phyloP scores from a whole-genome alignment of 2,888 invertebrate genomes.

The Polydrusus cervinus region DNA sequence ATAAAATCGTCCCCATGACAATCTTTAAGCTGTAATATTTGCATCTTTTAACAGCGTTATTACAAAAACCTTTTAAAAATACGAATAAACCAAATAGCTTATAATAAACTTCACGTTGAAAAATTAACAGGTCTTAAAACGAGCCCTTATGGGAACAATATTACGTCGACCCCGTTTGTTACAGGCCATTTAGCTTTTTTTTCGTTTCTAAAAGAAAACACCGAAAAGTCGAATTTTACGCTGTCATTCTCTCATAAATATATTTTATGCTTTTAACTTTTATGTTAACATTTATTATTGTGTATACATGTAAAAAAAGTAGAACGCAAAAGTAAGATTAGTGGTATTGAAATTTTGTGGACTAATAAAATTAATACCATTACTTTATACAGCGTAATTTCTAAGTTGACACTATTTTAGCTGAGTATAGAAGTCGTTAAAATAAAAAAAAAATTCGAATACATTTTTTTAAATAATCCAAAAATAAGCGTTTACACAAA shows the following conservation, averaged over 20 bases:
- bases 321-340: no score
- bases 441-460: no score
- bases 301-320: no score
- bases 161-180: conserved; percentile 12
- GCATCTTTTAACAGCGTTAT: neutral
- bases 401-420: no score
- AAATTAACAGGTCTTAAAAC: conserved; percentile 17
- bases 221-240: neutral
- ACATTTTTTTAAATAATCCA: no score
- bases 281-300: neutral
- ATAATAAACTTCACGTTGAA: conserved; percentile 16
- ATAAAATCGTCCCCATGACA: neutral
- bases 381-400: no score
- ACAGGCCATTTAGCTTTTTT: conserved; percentile 18
- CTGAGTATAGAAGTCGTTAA: no score
- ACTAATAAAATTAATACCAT: no score
- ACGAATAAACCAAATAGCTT: neutral
- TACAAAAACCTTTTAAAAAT: conserved; percentile 8
- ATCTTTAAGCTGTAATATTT: neutral
- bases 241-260: conserved; percentile 16
- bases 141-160: conserved; percentile 12
- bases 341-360: no score
- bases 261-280: conserved; percentile 1
- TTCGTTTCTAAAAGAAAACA: neutral
- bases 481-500: no score